Conservation (phyloP, 2,888 invertebrate genomes). For the Lampropteryx suffumata region DNA sequence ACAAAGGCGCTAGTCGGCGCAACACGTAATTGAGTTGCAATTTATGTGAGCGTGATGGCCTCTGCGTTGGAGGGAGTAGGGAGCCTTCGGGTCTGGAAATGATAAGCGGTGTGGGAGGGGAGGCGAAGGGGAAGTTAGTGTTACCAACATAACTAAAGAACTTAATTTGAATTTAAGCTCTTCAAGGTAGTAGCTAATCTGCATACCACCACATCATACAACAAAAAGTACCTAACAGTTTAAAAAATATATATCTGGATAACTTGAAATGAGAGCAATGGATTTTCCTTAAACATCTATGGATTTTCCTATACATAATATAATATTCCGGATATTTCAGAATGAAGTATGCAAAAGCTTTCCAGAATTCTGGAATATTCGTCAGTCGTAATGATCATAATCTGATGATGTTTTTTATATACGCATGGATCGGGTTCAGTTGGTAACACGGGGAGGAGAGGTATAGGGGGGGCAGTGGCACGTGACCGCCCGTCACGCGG, state of each 20-base stretch:
- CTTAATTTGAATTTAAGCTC: too few species aligned
- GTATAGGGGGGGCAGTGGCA: conserved; percentile 39
- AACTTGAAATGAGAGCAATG: too few species aligned
- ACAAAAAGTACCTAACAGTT: too few species aligned
- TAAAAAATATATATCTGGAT: too few species aligned
- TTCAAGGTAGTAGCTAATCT: too few species aligned
- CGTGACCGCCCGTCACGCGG: conserved; percentile 63
- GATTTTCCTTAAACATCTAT: too few species aligned
- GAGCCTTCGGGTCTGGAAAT: conserved; percentile 45
- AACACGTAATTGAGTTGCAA: conserved; percentile 45
- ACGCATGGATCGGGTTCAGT: neutral
- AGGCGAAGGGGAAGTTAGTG: conserved; percentile 9
- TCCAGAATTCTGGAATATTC: too few species aligned
- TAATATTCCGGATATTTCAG: too few species aligned
- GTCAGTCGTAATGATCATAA: too few species aligned
- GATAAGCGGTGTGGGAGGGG: conserved; percentile 40
- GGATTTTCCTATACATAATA: too few species aligned
- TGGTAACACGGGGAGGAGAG: conserved; percentile 21
- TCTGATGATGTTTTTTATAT: neutral
- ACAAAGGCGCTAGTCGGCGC: conserved; percentile 40
- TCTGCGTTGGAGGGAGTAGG: conserved; percentile 34
- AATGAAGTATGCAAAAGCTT: too few species aligned
- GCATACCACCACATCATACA: too few species aligned
- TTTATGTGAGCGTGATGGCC: conserved; percentile 38
- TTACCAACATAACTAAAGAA: neutral